Base-by-base conservation (phyloP, 2,113 vertebrate species). In the Epinephelus moara region DNA sequence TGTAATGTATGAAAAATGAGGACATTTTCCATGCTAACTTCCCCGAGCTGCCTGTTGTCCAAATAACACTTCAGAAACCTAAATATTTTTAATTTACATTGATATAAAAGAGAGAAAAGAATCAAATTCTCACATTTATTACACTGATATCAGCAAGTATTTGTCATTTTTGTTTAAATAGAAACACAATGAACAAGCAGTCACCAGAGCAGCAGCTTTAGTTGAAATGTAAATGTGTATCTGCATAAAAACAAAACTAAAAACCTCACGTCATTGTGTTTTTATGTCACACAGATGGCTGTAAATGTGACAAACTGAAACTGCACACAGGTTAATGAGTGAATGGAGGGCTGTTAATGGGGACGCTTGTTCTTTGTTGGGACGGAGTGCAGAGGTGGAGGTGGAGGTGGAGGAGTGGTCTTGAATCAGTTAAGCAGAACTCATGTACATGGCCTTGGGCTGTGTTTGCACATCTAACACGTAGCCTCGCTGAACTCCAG, bases 401-500 rank as follows among this genome's bases (percentile, higher is more conserved):
- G 47, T 37, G 33, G 6, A 78, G 69, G 56, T 15, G 70, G 59
- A 55, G 62, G 75, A 56, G 68, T 25, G 78, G 75, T 78, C 61
- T 86, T 3, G 47, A 70, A 61, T 76, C 10, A 59, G 70, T 75
- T 64, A 25, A 56, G 45, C 45, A 60, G 45, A 37, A 62, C 81
- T 50, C 70, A 13, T 30, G 82, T 64, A 10, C 84, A 19, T 33
- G 85, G 87, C 94, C 90, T 94, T 92, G 91, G 79, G 76, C 62
- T 86, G 56, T 93, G 90, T 94, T 92, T 94, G 85, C 84, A 89
- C 76, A 77, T 71, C 53, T 33, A 86, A 89, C 88, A 85, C 4
- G 30, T 4, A 60, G 17, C 68, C 68, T 25, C 33, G 3, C 55
- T 78, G 75, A 81, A 84, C 86, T 49, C 57, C 9, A 57, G 55